phyloP scores from a whole-genome alignment of 1,140 invertebrate genomes.

The Halyomorpha halys region DNA sequence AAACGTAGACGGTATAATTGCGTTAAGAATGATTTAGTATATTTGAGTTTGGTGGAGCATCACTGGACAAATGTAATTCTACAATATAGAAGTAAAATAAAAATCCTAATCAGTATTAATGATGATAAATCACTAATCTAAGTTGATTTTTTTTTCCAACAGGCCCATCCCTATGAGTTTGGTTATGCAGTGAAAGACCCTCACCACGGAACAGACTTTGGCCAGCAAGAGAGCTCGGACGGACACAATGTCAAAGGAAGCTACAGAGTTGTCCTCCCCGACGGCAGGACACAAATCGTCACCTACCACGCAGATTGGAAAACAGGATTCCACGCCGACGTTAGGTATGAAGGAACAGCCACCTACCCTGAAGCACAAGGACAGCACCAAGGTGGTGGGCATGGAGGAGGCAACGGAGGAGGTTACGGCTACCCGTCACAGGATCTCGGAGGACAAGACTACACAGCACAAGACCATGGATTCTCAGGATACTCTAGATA shows the following conservation, averaged over 20 bases:
- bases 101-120: no score
- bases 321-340: slow-evolving; percentile 68
- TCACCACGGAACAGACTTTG: slow-evolving; percentile 60
- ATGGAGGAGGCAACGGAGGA: not conserved
- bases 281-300: slow-evolving; percentile 58
- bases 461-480: not conserved
- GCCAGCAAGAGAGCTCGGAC: slow-evolving; percentile 56
- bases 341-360: slow-evolving; percentile 51
- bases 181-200: slow-evolving; percentile 66
- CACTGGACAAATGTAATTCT: no score
- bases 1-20: no score
- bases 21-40: no score
- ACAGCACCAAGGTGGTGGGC: not conserved
- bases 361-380: not conserved
- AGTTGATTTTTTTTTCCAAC: slow-evolving; percentile 32
- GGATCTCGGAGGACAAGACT: no score
- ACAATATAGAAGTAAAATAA: no score
- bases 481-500: slow-evolving; percentile 8
- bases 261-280: slow-evolving; percentile 61
- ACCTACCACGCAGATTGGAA: slow-evolving; percentile 68
- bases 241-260: slow-evolving; percentile 58
- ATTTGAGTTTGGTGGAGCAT: no score
- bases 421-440: no score
- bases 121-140: no score
- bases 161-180: slow-evolving; percentile 69